Evolutionary conservation across 2,113 vertebrate genomes (phyloP).

Genomic region (Gallinago jamesoni): DNA sequence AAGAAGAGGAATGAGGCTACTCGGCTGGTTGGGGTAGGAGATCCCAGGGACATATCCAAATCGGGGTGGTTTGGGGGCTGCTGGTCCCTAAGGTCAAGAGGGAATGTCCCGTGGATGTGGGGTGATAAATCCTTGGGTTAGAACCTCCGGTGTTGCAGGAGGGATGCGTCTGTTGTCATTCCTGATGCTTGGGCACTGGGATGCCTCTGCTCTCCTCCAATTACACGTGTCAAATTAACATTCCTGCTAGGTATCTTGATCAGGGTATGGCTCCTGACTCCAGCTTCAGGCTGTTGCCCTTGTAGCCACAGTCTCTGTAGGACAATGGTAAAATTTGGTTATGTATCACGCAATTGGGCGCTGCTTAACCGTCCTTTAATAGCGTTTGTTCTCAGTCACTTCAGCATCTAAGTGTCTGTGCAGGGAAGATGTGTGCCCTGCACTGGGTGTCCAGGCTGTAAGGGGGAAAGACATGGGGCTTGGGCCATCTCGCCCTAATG

Average conservation of each 20-base stretch:
- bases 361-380: background rate
- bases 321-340: background rate
- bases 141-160: background rate
- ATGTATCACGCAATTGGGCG: background rate
- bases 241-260: fast-evolving
- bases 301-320: background rate
- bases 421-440: background rate
- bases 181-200: background rate
- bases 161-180: background rate
- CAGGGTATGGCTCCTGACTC: fast-evolving
- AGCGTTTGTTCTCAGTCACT: background rate
- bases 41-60: background rate
- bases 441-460: background rate
- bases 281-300: background rate
- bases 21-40: background rate
- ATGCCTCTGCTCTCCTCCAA: background rate
- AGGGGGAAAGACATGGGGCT: background rate
- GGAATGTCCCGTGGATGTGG: background rate
- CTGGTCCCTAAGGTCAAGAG: background rate
- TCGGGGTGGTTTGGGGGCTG: background rate
- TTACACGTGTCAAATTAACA: background rate
- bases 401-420: background rate
- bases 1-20: fast-evolving
- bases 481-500: background rate
- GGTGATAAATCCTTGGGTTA: background rate